phyloP scores from a whole-genome alignment of 2,113 vertebrate species.

The Spilogale gracilis region DNA sequence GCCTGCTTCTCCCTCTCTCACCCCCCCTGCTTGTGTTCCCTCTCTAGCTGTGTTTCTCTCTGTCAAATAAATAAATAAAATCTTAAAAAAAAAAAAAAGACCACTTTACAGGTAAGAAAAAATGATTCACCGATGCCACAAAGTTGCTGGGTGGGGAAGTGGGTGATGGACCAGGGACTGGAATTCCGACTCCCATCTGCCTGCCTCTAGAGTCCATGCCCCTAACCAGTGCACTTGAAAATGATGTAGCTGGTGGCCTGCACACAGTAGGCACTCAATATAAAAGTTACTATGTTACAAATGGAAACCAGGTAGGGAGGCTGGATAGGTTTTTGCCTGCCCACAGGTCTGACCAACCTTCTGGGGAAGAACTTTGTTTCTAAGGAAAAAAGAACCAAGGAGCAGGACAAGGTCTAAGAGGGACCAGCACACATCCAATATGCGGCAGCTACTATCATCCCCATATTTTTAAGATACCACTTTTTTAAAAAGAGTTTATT shows the following conservation, averaged over 20 bases:
- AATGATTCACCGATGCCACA: neutral
- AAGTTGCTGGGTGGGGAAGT: neutral
- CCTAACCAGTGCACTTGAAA: neutral
- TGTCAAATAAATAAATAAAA: no score
- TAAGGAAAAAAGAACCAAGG: neutral
- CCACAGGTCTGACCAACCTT: neutral
- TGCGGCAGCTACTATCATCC: neutral
- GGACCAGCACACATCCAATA: neutral
- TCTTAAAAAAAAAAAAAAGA: neutral
- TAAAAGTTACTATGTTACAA: neutral
- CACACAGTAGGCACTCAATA: neutral
- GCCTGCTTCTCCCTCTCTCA: no score
- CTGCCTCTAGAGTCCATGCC: neutral
- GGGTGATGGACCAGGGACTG: neutral
- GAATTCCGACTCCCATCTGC: neutral
- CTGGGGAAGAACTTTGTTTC: neutral
- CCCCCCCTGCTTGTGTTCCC: no score
- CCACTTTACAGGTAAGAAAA: neutral
- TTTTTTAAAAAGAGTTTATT: neutral
- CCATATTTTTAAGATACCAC: neutral
- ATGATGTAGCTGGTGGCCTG: neutral
- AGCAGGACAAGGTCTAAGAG: no score
- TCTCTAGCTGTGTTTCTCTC: no score
- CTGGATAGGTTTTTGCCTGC: neutral
- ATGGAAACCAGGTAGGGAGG: neutral